These are phyloP conservation scores for Bombylius major DNA, from an alignment of 2,888 invertebrate species.

Conservation along the genomic window DNA sequence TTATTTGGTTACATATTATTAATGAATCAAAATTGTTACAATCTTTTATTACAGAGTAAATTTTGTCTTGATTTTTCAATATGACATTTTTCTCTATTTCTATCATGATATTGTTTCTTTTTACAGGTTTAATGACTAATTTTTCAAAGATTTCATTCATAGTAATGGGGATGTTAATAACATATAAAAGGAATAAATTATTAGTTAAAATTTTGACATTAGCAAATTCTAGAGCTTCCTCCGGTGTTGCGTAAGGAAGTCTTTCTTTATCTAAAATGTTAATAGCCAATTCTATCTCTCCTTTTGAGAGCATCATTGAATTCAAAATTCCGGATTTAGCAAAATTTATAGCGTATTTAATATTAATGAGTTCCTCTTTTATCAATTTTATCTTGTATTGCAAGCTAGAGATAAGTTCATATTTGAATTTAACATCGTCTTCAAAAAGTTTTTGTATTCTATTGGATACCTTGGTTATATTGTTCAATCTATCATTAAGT, in stretches of 20 bases:
- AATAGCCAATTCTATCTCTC: constrained; percentile 7
- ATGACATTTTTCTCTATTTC: constrained; percentile 10
- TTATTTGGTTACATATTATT: constrained; percentile 8
- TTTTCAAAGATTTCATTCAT: constrained; percentile 10
- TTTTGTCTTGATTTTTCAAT: constrained; percentile 9
- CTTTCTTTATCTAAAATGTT: constrained; percentile 12
- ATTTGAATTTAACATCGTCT: not conserved
- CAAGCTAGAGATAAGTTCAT: not conserved
- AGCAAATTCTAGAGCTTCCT: constrained; percentile 16
- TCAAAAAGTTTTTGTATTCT: not conserved
- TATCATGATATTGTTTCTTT: constrained; percentile 6
- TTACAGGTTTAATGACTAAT: constrained; percentile 10
- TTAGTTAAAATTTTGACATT: constrained; percentile 15
- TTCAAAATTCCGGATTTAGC: constrained; percentile 9
- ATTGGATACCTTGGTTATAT: constrained; percentile 6
- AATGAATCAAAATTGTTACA: constrained; percentile 11
- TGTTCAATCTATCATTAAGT: constrained; percentile 5
- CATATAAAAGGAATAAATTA: constrained; percentile 11
- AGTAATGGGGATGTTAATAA: constrained; percentile 13
- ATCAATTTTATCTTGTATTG: constrained; percentile 7
- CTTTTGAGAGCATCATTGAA: constrained; percentile 9
- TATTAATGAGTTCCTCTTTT: constrained; percentile 10
- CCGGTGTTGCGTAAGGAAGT: constrained; percentile 12
- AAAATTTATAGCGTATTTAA: constrained; percentile 12
- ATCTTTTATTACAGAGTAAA: constrained; percentile 8